Base-by-base conservation (phyloP, 2,888 invertebrate species). In the Habrosyne pyritoides region DNA sequence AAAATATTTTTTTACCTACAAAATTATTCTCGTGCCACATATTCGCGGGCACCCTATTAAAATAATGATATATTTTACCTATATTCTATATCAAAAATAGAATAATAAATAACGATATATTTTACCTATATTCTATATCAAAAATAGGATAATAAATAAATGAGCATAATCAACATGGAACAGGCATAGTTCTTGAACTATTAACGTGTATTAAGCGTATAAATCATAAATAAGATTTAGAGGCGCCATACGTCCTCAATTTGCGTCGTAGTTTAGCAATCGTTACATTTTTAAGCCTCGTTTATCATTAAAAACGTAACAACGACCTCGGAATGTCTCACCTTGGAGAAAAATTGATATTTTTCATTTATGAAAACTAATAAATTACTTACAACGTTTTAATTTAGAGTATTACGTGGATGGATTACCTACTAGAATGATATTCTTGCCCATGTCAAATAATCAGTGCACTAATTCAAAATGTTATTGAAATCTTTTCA, bases 211-310 rank as follows among this genome's bases (percentile, higher is more conserved):
- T 84, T 86, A 87, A 82, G 69, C 77, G 79, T 79, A 84, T 85
- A 85, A 81, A 83, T 85, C 87, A 86, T 90, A 87, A 90, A 89
- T 84, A 84, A 83, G 79, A 87, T 87, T 85, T 73, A 79, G 73
- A 60, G 73, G 68, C 69, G 61, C 71, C 77, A 77, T 73, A 81
- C 81, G 85, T 87, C 84, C 88, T 84, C 89, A 85, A 88, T 90
- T 86, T 84, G 75, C 77, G 88, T 87, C 86, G 72, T 77, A 50
- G 74, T 84, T 86, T 83, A 79, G 81, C 82, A 82, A 86, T 83
- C 83, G 83, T 83, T 81, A 84, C 77, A 83, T 83, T 83, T 87
- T 84, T 87, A 75, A 80, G 72, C 77, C 75, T 78, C 88, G 75
- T 90, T 86, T 83, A 83, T 91, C 87, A 89, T 86, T 76, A 77